These are phyloP conservation scores for Geopemphigus sp. DNA, from an alignment of 1,140 invertebrate species.

Conservation along the genomic window DNA sequence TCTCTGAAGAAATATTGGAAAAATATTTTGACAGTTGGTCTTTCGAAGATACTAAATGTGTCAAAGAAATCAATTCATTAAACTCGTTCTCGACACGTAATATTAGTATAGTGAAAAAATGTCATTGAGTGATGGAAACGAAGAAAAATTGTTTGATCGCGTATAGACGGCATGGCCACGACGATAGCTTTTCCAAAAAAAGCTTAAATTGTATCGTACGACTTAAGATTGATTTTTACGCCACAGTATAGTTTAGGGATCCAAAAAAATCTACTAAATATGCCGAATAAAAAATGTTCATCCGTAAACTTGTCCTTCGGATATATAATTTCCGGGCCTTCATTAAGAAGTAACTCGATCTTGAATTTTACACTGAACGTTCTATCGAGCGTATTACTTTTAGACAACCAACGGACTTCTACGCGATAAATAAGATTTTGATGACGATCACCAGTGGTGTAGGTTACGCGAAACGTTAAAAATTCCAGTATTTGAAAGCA, in stretches of 20 bases:
- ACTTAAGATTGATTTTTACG: background rate
- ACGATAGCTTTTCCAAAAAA: slow-evolving; percentile 26
- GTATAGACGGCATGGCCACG: slow-evolving; percentile 17
- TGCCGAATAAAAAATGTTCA: slow-evolving; percentile 23
- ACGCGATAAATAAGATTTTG: slow-evolving; percentile 32
- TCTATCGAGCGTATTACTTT: slow-evolving; percentile 50
- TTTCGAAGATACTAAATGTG: slow-evolving; percentile 45
- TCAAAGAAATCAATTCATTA: slow-evolving; percentile 28
- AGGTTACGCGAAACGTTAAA: slow-evolving; percentile 53
- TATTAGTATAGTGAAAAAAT: slow-evolving; percentile 19
- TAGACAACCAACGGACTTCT: slow-evolving; percentile 49
- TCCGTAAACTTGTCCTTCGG: background rate
- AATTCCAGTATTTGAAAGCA: slow-evolving; percentile 53
- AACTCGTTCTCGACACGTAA: slow-evolving; percentile 39
- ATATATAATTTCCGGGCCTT: slow-evolving; percentile 12
- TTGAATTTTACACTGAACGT: slow-evolving; percentile 46
- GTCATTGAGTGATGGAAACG: slow-evolving; percentile 32
- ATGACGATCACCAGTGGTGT: too few relatives aligned
- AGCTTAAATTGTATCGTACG: slow-evolving; percentile 10
- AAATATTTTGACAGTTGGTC: slow-evolving; percentile 45
- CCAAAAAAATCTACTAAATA: slow-evolving; percentile 9
- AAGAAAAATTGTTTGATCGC: slow-evolving; percentile 38
- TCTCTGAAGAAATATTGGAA: slow-evolving; percentile 28
- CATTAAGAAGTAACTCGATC: slow-evolving; percentile 39
- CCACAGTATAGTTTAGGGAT: slow-evolving; percentile 9